Base-by-base conservation (phyloP, 2,888 invertebrate species). In the Papilio gigon region DNA sequence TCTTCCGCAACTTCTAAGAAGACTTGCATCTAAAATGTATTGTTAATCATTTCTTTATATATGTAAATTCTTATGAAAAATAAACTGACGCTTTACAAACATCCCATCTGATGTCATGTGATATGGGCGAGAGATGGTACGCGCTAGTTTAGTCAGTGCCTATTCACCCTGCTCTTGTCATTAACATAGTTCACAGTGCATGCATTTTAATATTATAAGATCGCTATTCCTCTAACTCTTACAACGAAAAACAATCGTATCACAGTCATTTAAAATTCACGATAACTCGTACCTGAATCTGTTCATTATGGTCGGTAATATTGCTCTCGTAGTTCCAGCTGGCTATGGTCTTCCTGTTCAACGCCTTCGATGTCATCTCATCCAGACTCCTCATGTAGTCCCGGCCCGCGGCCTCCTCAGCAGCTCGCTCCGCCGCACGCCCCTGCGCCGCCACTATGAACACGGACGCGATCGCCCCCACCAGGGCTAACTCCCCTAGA, bases 261-360 rank as follows among this genome's bases (percentile, higher is more conserved):
- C n/a, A n/a, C n/a, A n/a, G n/a, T n/a, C n/a, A n/a, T n/a, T n/a
- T n/a, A n/a, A n/a, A n/a, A n/a, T n/a, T n/a, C n/a, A n/a, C n/a
- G n/a, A n/a, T n/a, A n/a, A n/a, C 11, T 30, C 12, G 77, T 68
- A 92, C 89, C 81, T 90, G 87, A 14, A 77, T 76, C 37, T 93
- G 92, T 65, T 95, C 93, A 84, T 95, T 97, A 66, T 93, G 90
- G 25, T 94, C 93, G 0, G 95, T 97, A 14, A 97, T 93, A 81
- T 97, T 95, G 0, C 95, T 94, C 35, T 94, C 94, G 79, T 96
- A 96, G 11, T 93, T 92, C 97, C 97, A 97, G 14, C 93, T 87
- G 0, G 95, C 95, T n/a, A 94, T 77, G 0, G 90, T 83, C 60
- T 87, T 89, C 68, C 90, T 89, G 76, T 96, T 95, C 67, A 84